Conservation (phyloP, 2,888 invertebrate species). For the Drosophila eohydei region DNA sequence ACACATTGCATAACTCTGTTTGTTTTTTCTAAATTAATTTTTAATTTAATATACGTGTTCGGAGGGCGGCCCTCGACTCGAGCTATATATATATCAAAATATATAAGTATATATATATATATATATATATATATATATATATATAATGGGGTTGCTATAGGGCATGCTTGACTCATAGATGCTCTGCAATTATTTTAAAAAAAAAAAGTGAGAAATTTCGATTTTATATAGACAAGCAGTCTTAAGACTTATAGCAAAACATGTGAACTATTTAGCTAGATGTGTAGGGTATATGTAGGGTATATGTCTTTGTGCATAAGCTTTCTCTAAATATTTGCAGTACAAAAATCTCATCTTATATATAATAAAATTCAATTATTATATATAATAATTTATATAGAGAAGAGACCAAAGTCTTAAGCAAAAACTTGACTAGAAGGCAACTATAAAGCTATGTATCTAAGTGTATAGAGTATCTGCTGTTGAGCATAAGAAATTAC, state of each 20-base stretch:
- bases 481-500: background rate
- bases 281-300: too few relatives aligned
- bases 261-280: background rate
- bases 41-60: conserved; percentile 75
- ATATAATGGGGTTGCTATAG: too few relatives aligned
- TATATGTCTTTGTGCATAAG: background rate
- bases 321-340: background rate
- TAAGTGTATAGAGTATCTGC: too few relatives aligned
- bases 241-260: background rate
- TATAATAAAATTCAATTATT: too few relatives aligned
- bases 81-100: too few relatives aligned
- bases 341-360: too few relatives aligned
- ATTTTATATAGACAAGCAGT: too few relatives aligned
- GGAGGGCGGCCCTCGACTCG: conserved; percentile 17
- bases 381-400: too few relatives aligned
- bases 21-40: conserved; percentile 78
- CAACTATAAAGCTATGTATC: background rate
- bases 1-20: conserved; percentile 63
- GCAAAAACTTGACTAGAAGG: background rate
- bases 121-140: too few relatives aligned
- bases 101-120: too few relatives aligned
- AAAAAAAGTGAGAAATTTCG: too few relatives aligned
- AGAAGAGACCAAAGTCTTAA: too few relatives aligned
- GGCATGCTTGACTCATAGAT: background rate
- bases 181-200: background rate